Conservation (phyloP, 2,888 invertebrate species). For the Apotomis capreana region DNA sequence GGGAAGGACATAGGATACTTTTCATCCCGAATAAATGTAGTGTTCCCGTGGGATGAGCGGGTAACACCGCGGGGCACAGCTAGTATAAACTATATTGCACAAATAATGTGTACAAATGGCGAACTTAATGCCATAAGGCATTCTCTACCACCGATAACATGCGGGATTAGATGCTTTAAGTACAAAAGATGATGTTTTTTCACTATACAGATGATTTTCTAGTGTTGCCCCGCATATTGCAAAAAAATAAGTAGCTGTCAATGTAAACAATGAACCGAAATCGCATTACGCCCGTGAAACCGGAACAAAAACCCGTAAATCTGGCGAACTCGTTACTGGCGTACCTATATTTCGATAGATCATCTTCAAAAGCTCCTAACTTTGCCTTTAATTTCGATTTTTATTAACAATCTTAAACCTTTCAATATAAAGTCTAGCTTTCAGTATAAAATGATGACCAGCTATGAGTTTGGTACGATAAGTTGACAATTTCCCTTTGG, state of each 20-base stretch:
- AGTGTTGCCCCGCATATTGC: no score
- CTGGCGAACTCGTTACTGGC: conserved; percentile 22
- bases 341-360: neutral
- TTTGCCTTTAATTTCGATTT: neutral
- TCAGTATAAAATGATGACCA: neutral
- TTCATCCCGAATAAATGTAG: no score
- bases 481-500: conserved; percentile 45
- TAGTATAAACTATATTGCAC: no score
- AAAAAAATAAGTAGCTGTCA: neutral
- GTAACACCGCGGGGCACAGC: no score
- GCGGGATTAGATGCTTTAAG: no score
- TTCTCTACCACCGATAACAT: no score
- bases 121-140: no score
- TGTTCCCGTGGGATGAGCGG: no score
- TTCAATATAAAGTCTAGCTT: neutral
- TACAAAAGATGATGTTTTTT: no score
- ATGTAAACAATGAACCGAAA: conserved; percentile 7
- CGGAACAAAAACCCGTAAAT: conserved; percentile 22
- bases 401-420: neutral
- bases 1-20: no score
- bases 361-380: neutral
- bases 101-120: no score
- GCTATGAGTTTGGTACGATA: neutral
- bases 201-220: no score
- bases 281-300: conserved; percentile 21